Evolutionary conservation across 2,888 invertebrate species (phyloP).

Genomic region (Andricus quercusramuli): DNA sequence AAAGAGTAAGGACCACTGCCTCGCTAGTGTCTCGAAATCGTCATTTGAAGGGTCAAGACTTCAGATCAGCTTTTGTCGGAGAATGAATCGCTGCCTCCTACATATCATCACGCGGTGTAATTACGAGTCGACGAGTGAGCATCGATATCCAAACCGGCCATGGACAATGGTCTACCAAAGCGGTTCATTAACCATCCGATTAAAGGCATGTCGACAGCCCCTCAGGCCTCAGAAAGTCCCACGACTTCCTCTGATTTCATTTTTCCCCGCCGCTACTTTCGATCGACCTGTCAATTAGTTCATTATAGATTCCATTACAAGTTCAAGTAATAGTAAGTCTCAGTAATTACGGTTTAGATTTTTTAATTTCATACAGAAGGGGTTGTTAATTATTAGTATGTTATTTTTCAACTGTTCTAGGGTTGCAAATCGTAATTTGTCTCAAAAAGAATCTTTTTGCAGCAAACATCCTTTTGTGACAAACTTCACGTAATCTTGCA

Average conservation of each 20-base stretch:
- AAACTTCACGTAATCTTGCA: too few species aligned
- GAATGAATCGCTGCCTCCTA: slow-evolving; percentile 24
- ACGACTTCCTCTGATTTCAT: slow-evolving; percentile 32
- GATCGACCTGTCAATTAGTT: slow-evolving; percentile 35
- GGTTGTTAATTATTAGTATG: not conserved
- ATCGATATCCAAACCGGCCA: slow-evolving; percentile 26
- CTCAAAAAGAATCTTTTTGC: too few species aligned
- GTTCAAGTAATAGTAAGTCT: not conserved
- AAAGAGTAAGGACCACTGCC: not conserved
- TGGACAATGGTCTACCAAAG: slow-evolving; percentile 43
- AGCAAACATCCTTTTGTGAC: too few species aligned
- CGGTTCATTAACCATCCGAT: slow-evolving; percentile 68
- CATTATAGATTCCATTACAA: not conserved
- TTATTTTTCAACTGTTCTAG: not conserved
- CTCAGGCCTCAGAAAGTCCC: slow-evolving; percentile 34
- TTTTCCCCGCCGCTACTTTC: slow-evolving; percentile 13
- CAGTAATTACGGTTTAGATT: not conserved
- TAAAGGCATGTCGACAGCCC: slow-evolving; percentile 58
- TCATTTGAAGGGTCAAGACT: not conserved
- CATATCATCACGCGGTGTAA: slow-evolving; percentile 22
- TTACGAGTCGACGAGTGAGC: slow-evolving; percentile 20
- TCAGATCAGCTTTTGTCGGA: slow-evolving; percentile 13
- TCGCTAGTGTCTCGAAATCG: slow-evolving; percentile 9
- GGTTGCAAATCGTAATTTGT: not conserved
- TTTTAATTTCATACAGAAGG: not conserved